Evolutionary conservation across 2,888 invertebrate genomes (phyloP).

Genomic region (Agrotis exclamationis): DNA sequence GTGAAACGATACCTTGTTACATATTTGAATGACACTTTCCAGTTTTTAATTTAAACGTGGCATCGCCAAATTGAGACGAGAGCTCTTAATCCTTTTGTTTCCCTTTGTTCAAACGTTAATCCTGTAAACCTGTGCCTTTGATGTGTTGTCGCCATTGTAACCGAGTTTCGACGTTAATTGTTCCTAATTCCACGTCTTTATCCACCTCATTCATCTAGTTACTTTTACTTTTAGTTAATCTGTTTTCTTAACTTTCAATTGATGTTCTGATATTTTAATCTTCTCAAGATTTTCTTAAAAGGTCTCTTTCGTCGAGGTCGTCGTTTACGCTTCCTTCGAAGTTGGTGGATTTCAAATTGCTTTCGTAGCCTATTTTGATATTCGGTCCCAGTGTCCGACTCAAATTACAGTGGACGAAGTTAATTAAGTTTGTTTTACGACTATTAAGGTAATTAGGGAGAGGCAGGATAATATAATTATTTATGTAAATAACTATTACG

Average conservation of each 20-base stretch:
- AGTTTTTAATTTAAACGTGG: conserved; percentile 78
- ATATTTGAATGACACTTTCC: conserved; percentile 83
- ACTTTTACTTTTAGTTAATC: conserved; percentile 70
- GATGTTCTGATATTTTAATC: conserved; percentile 53
- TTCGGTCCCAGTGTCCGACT: conserved; percentile 56
- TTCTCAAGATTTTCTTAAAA: conserved; percentile 40
- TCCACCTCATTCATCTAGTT: conserved; percentile 67
- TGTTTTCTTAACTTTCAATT: conserved; percentile 63
- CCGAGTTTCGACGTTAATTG: conserved; percentile 75
- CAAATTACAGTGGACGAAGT: conserved; percentile 59
- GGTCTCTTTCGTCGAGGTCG: conserved; percentile 17
- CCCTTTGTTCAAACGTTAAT: conserved; percentile 76
- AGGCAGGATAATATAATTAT: conserved; percentile 66
- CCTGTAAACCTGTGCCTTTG: conserved; percentile 76
- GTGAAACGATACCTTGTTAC: conserved; percentile 81
- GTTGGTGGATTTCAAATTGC: conserved; percentile 52
- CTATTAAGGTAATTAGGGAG: conserved; percentile 65
- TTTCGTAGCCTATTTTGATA: conserved; percentile 58
- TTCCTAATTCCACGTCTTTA: conserved; percentile 73
- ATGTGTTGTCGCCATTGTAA: conserved; percentile 69
- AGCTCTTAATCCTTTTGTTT: conserved; percentile 79
- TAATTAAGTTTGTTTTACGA: conserved; percentile 69
- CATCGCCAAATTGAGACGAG: conserved; percentile 76
- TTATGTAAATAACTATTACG: conserved; percentile 66
- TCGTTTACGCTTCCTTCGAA: conserved; percentile 27